Evolutionary conservation across 2,888 invertebrate species (phyloP), one percentile per base, ranked within the genome.

Genomic region (Hermodice carunculata): DNA sequence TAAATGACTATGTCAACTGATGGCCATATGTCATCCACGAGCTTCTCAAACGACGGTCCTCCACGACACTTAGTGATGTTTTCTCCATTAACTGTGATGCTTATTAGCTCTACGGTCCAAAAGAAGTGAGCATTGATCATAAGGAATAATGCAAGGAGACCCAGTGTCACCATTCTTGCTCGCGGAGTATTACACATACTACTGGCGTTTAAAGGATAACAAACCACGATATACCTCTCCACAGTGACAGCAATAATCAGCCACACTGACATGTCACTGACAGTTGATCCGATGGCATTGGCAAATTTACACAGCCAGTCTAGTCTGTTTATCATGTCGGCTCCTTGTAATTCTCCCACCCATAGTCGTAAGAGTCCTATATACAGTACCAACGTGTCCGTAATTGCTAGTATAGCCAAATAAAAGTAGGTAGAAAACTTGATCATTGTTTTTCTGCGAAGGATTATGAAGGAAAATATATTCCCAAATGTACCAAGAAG

Each of bases 161-260:
- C 44, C 2, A 69, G 58, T 14, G 80, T 81, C 22, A 81, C 75
- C 28, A 73, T 75, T 44, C 75, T 74, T 0, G 83, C 82, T 40
- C 79, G 66, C 6, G 68, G 61, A 17, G 75, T 64, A 57, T 78
- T 79, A 64, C 80, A 81, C 51, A 79, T 70, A 28, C 71, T 54
- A 24, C 71, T 76, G 5, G 81, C 81, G 22, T 74, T 70, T 1
- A 83, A 71, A 1, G 83, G 82, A 32, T 75, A 73, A 49, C 78
- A 79, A 1, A 83, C 82, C 6, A 81, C 83, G 29, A 83, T 77
- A 51, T 78, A 82, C 11, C 84, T 66, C 66, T 84, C 84, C 19
- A 81, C 72, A 0, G 84, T 84, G 6, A 84, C 80, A 0, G 82
- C 81, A n/a, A 82, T 78, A 48, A 84, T 83, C 11, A 83, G 66